phyloP scores from a whole-genome alignment of 1,140 invertebrate genomes.

The Diabrotica undecimpunctata region DNA sequence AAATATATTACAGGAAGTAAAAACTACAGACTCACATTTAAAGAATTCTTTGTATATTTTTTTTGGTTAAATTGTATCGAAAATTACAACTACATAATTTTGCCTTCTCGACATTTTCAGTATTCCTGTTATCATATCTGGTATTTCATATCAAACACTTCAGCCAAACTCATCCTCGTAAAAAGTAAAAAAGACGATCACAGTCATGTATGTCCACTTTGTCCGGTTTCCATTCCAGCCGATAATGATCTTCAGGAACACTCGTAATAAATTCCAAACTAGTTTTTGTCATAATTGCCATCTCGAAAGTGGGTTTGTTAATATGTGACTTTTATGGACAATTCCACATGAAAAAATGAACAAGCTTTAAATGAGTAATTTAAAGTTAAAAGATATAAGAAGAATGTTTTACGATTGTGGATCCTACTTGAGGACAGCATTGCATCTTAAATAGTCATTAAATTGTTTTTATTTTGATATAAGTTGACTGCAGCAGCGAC shows the following conservation, averaged over 20 bases:
- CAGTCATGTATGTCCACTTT: not conserved
- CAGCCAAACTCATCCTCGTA: not conserved
- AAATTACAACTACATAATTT: no score
- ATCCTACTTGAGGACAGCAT: not conserved
- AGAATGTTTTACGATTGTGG: slow-evolving; percentile 1
- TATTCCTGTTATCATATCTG: no score
- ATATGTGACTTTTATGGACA: slow-evolving; percentile 1
- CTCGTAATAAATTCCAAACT: not conserved
- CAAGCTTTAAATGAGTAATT: not conserved
- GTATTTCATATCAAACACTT: not conserved
- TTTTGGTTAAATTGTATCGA: no score
- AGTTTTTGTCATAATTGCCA: slow-evolving; percentile 3
- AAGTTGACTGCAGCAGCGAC: no score
- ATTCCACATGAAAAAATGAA: not conserved
- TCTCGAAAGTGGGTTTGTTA: not conserved
- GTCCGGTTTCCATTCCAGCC: not conserved
- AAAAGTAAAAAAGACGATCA: not conserved
- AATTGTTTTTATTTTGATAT: not conserved
- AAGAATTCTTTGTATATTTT: no score
- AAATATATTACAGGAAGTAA: no score
- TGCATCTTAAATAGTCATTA: not conserved
- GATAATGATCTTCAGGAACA: not conserved
- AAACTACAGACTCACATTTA: no score
- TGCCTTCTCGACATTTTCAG: no score
- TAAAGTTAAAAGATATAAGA: not conserved